A percentile compares a stretch with the other conserved stretches of the same genome.
These are phyloP conservation scores for Brachionus rubens DNA, from an alignment of 1,140 invertebrate genomes.

Conservation along the genomic window DNA sequence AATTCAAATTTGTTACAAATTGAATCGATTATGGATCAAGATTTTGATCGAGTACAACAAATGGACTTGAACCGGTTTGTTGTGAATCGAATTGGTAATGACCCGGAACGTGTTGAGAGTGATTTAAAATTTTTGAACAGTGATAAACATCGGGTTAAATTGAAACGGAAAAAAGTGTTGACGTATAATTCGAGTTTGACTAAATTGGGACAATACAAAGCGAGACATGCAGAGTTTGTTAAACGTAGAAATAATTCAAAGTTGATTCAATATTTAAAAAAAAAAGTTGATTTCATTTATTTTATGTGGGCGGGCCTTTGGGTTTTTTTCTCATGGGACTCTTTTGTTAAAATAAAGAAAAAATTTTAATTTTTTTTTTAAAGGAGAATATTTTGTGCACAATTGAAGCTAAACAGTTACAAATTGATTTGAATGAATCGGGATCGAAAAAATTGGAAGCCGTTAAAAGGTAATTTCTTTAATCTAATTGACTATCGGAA, in stretches of 20 bases:
- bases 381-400: conserved; percentile 45
- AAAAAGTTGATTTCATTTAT: conserved; percentile 27
- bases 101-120: background rate
- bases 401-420: conserved; percentile 41
- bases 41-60: background rate
- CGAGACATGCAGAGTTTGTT: background rate
- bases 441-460: conserved; percentile 67
- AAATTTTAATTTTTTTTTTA: background rate
- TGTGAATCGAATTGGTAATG: background rate
- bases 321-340: conserved; percentile 10
- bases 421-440: conserved; percentile 43
- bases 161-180: background rate
- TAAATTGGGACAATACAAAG: background rate
- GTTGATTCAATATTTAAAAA: conserved; percentile 19
- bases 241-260: background rate
- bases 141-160: background rate
- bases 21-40: conserved; percentile 5
- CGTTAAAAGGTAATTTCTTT: conserved; percentile 53
- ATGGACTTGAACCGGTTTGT: background rate
- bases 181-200: conserved; percentile 6
- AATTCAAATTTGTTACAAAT: conserved; percentile 16
- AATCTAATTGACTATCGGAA: background rate
- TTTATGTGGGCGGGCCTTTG: background rate
- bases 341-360: background rate
- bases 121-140: background rate